phyloP scores from a whole-genome alignment of 2,888 invertebrate genomes.

The Callimorpha dominula region DNA sequence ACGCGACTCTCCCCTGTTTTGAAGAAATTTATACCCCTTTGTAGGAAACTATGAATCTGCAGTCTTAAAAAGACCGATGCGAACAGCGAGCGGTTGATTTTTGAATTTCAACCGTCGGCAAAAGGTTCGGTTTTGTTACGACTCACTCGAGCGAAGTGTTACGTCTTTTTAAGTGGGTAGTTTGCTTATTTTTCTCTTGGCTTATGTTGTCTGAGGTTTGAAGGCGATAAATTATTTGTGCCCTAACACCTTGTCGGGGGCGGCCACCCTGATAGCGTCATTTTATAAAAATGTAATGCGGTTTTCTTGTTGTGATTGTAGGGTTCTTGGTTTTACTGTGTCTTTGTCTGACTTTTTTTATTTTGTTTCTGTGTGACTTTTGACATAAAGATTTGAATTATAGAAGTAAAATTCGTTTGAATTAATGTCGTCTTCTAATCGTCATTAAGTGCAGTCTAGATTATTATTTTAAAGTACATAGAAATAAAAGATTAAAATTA shows the following conservation, averaged over 20 bases:
- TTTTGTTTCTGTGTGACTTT: neutral
- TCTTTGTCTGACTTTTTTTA: neutral
- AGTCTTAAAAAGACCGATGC: slow-evolving; percentile 63
- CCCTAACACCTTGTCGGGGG: slow-evolving; percentile 81
- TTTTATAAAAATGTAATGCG: slow-evolving; percentile 85
- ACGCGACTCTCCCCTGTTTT: slow-evolving; percentile 68
- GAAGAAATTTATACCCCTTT: slow-evolving; percentile 80
- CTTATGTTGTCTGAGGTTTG: slow-evolving; percentile 82
- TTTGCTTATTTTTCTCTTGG: slow-evolving; percentile 84
- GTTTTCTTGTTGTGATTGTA: slow-evolving; percentile 80
- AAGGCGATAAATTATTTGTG: slow-evolving; percentile 83
- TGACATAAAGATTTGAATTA: neutral
- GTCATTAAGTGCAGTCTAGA: neutral
- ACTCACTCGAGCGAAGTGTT: slow-evolving; percentile 54
- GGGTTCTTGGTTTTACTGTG: neutral
- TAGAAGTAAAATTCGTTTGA: no score
- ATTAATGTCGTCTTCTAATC: neutral
- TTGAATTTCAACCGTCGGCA: slow-evolving; percentile 63
- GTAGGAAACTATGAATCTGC: slow-evolving; percentile 68
- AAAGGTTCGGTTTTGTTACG: slow-evolving; percentile 67
- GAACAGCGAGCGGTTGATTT: slow-evolving; percentile 63
- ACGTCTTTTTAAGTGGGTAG: slow-evolving; percentile 80
- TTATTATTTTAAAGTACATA: neutral
- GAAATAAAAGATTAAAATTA: no score
- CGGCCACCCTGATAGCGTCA: slow-evolving; percentile 77